Percentiles rank a stretch among this genome's conserved stretches.
phyloP scores from a whole-genome alignment of 2,797 vertebrate genomes.

The Brachymystax lenok region DNA sequence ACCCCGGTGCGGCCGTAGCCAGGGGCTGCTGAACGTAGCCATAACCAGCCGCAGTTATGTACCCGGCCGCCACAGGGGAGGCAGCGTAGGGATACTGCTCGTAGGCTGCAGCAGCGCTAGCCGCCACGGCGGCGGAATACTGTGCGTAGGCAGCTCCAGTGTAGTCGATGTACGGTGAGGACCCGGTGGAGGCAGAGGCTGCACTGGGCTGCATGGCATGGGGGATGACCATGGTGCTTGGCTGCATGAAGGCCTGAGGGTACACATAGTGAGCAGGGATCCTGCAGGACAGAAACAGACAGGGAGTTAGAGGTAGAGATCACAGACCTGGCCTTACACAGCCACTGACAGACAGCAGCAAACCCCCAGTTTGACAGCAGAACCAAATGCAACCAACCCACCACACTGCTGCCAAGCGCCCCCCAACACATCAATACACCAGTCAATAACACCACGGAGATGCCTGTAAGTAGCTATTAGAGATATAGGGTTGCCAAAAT shows the following conservation, averaged over 20 bases:
- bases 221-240: constrained; percentile 90
- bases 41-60: constrained; percentile 89
- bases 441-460: constrained; percentile 71
- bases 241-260: constrained; percentile 97
- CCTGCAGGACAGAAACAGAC: constrained; percentile 79
- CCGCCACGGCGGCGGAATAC: constrained; percentile 86
- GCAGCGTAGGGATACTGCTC: constrained; percentile 96
- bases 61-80: constrained; percentile 88
- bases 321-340: neutral
- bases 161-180: constrained; percentile 96
- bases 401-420: constrained; percentile 69
- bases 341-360: neutral
- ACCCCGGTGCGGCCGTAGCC: constrained; percentile 82
- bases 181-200: constrained; percentile 81
- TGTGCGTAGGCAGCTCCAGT: constrained; percentile 93
- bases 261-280: constrained; percentile 98
- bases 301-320: constrained; percentile 34
- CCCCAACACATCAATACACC: constrained; percentile 57
- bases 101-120: constrained; percentile 83
- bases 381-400: constrained; percentile 14
- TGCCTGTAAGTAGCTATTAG: constrained; percentile 86
- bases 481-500: constrained; percentile 96
- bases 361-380: constrained; percentile 9
- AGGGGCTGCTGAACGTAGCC: constrained; percentile 95
- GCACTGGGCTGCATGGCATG: constrained; percentile 85